Percentiles rank a stretch among this genome's conserved stretches.
Evolutionary conservation across 1,140 invertebrate species (phyloP).

Genomic region (Antheraea mylitta): DNA sequence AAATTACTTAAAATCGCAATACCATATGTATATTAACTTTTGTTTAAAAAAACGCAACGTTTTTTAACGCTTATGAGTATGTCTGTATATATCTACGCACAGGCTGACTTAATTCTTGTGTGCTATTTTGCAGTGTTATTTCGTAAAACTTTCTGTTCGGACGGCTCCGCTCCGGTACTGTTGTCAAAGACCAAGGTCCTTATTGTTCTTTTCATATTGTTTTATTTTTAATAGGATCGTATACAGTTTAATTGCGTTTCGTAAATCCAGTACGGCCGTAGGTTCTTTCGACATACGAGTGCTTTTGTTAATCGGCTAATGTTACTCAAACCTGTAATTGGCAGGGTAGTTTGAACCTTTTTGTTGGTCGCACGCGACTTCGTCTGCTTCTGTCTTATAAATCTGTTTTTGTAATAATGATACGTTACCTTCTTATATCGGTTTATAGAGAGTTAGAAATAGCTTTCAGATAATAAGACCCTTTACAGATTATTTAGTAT

Average conservation of each 20-base stretch:
- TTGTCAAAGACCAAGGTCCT: slow-evolving; percentile 41
- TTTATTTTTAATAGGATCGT: slow-evolving; percentile 23
- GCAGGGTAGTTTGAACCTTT: background rate
- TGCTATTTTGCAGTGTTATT: slow-evolving; percentile 17
- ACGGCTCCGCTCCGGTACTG: slow-evolving; percentile 14
- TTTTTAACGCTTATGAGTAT: background rate
- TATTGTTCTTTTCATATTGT: slow-evolving; percentile 39
- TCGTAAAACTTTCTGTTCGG: slow-evolving; percentile 27
- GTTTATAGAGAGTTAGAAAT: too few species aligned
- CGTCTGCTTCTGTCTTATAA: too few species aligned
- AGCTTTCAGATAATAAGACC: too few species aligned
- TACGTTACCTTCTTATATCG: too few species aligned
- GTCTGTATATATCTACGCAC: slow-evolving; percentile 10
- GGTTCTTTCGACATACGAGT: background rate
- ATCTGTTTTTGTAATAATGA: too few species aligned
- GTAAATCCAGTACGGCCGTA: slow-evolving; percentile 15
- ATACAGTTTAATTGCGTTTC: slow-evolving; percentile 17
- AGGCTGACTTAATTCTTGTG: slow-evolving; percentile 3
- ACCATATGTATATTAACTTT: too few species aligned
- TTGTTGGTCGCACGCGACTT: too few species aligned
- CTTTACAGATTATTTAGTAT: too few species aligned
- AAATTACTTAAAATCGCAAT: too few species aligned
- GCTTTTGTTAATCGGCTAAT: background rate
- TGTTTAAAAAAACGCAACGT: slow-evolving; percentile 6
- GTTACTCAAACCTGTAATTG: background rate